These are phyloP conservation scores for Ianthella basta DNA, from an alignment of 37 sponge, comb jelly and placozoan species.

Conservation along the genomic window DNA sequence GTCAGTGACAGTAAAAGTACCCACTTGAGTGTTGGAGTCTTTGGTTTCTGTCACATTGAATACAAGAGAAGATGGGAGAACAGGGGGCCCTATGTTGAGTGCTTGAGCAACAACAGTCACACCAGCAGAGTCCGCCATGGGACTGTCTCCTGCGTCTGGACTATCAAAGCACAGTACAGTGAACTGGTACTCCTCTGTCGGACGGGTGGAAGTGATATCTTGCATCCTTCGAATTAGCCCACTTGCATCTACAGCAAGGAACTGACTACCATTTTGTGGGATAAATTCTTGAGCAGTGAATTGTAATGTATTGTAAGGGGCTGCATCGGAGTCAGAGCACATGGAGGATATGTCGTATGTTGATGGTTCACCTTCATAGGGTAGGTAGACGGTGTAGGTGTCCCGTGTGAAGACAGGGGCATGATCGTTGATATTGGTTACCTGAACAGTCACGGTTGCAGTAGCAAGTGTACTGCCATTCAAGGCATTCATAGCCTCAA, in stretches of 20 bases:
- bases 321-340: not conserved
- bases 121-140: not conserved
- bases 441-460: constrained; percentile 21
- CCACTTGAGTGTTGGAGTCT: not conserved
- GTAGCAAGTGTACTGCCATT: not conserved
- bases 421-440: constrained; percentile 28
- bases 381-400: constrained; percentile 3
- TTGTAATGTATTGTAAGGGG: not conserved
- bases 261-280: too few relatives aligned
- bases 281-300: not conserved
- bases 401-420: constrained; percentile 21
- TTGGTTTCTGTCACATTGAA: constrained; percentile 2
- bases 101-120: not conserved
- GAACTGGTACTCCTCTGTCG: not conserved
- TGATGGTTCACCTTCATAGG: not conserved
- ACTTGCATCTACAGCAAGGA: not conserved
- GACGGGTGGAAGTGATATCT: not conserved
- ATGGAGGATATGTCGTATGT: not conserved
- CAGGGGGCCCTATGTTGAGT: constrained; percentile 10
- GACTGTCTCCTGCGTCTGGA: not conserved
- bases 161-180: not conserved
- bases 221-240: constrained; percentile 10
- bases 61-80: not conserved
- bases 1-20: not conserved
- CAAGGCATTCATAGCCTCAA: not conserved